Percentiles rank a stretch among this genome's conserved stretches.
Evolutionary conservation across 2,888 invertebrate species (phyloP).

Genomic region (Drosophila multiciliata): DNA sequence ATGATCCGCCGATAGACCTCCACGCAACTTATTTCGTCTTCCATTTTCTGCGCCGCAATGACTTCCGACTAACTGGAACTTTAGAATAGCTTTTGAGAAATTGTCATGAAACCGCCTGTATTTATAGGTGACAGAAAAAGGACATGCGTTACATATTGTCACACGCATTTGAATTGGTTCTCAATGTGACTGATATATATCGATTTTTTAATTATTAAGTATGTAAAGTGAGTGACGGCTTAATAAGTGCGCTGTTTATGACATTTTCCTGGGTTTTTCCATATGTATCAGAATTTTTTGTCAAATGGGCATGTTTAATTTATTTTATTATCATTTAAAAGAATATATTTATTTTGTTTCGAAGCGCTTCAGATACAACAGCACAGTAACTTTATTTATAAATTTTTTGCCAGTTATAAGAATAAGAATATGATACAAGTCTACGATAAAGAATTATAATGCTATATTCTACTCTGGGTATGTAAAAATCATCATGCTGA

Average conservation of each 20-base stretch:
- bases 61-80: not conserved
- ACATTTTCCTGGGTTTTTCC: constrained; percentile 10
- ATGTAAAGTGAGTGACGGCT: constrained; percentile 2
- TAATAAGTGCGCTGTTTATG: not conserved
- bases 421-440: not conserved
- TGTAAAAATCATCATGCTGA: constrained; percentile 61
- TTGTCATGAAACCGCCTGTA: not conserved
- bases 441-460: not conserved
- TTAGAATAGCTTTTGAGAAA: not conserved
- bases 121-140: constrained; percentile 13
- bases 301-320: not conserved
- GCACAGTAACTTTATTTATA: not conserved
- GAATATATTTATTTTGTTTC: not conserved
- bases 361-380: not conserved
- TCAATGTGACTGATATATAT: not conserved
- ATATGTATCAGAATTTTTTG: constrained; percentile 2
- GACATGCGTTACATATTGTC: not conserved
- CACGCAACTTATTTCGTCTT: not conserved
- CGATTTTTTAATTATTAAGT: not conserved
- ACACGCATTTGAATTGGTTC: not conserved
- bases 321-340: not conserved
- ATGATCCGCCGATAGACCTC: constrained; percentile 18
- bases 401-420: not conserved
- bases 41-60: not conserved
- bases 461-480: constrained; percentile 33